Evolutionary conservation across 2,888 invertebrate species (phyloP).

Genomic region (Dolichopus griseipennis): DNA sequence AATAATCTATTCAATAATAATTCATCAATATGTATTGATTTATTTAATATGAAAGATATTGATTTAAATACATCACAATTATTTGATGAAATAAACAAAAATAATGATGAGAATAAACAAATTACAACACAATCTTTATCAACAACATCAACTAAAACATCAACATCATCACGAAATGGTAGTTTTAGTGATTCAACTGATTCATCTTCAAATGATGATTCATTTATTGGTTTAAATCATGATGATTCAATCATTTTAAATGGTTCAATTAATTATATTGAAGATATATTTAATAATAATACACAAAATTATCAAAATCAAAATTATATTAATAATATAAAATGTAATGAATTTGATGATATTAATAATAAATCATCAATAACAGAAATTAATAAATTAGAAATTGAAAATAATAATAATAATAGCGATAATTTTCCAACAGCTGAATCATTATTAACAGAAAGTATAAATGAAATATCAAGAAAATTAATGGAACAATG

Average conservation of each 20-base stretch:
- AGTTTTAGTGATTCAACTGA: constrained; percentile 34
- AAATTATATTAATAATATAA: neutral
- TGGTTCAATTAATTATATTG: constrained; percentile 37
- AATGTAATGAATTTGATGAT: neutral
- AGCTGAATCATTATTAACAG: constrained; percentile 37
- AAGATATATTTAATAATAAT: constrained; percentile 35
- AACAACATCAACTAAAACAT: constrained; percentile 16
- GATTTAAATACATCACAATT: constrained; percentile 3
- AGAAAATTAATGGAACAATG: constrained; percentile 43
- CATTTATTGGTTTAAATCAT: neutral
- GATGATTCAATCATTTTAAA: constrained; percentile 31
- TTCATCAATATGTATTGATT: neutral
- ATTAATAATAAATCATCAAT: constrained; percentile 11
- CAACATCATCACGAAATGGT: constrained; percentile 20
- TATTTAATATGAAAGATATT: constrained; percentile 6
- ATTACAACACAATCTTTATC: constrained; percentile 22
- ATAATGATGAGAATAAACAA: neutral
- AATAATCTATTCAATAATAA: neutral
- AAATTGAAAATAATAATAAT: constrained; percentile 10
- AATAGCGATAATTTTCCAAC: constrained; percentile 23
- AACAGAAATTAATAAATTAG: constrained; percentile 10
- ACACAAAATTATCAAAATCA: neutral
- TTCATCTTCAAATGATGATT: constrained; percentile 33
- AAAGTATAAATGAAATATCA: constrained; percentile 43
- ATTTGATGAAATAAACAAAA: neutral